Evolutionary conservation across 2,888 invertebrate genomes (phyloP).

Genomic region (Drosophila bunnanda): DNA sequence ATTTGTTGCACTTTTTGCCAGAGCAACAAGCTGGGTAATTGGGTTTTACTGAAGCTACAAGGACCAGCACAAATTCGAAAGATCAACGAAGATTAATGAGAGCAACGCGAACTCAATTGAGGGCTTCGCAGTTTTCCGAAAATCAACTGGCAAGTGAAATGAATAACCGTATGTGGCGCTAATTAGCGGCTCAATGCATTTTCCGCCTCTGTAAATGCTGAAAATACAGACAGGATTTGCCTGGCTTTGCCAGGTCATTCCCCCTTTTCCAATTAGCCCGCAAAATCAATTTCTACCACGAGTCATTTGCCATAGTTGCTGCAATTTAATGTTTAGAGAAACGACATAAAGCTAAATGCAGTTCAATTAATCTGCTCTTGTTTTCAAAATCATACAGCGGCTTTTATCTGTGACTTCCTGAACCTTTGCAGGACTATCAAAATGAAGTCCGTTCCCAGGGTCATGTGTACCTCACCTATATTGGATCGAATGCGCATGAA

Average conservation of each 20-base stretch:
- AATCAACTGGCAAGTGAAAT: background rate
- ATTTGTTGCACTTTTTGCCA: background rate
- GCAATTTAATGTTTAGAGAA: conserved; percentile 19
- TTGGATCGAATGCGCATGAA: conserved; percentile 67
- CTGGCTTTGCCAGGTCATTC: background rate
- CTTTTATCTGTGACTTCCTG: background rate
- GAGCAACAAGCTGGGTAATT: conserved; percentile 14
- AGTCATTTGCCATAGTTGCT: conserved; percentile 22
- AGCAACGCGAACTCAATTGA: conserved; percentile 43
- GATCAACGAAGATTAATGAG: conserved; percentile 46
- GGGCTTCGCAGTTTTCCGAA: conserved; percentile 20
- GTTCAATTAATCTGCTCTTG: background rate
- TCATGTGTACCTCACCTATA: conserved; percentile 56
- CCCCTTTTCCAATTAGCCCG: conserved; percentile 5
- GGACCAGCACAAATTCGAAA: conserved; percentile 3
- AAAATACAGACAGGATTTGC: conserved; percentile 3
- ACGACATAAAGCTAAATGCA: background rate
- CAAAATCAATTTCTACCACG: conserved; percentile 3
- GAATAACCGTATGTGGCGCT: conserved; percentile 14
- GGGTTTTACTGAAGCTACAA: conserved; percentile 34
- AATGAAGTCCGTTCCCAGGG: conserved; percentile 52
- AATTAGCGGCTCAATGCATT: conserved; percentile 37
- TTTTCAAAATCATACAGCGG: background rate
- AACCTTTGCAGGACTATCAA: conserved; percentile 58
- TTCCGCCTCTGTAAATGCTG: conserved; percentile 12